Evolutionary conservation across 2,888 invertebrate genomes (phyloP), one percentile per base, ranked within the genome.

Genomic region (Amphipyra tragopoginis): DNA sequence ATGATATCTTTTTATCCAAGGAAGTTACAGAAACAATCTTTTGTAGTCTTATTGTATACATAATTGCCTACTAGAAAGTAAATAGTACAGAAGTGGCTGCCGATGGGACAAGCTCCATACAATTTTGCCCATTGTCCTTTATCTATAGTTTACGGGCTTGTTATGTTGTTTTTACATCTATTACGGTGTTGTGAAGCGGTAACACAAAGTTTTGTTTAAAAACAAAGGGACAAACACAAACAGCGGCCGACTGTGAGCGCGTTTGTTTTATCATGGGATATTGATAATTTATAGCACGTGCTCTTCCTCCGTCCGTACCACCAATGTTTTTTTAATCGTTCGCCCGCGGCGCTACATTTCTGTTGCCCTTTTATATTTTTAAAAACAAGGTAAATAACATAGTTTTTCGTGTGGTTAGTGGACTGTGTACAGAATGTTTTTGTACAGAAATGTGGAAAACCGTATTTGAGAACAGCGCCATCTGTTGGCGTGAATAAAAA

Each of bases 261-360:
- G 93, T 90, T 93, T 93, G 89, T 91, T 93, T 90, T 92, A 91
- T 92, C 94, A 92, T 91, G 94, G 94, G 94, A 94, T 92, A 90
- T 90, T 93, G 94, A 90, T 94, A 91, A 94, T 93, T 90, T 90
- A 82, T 68, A 79, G 83, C 93, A 93, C 90, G 90, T 91, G 92
- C 80, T 80, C 56, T 62, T 71, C 65, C 61, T 56, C 69, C 69
- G 72, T 66, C 56, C 64, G 59, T 55, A 45, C 48, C 60, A 59
- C 65, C 76, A 77, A 82, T 88, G 86, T 87, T 87, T 82, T 85
- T 84, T 80, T 80, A 86, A 83, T 83, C 84, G 81, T 80, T 72
- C 79, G 85, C 86, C 84, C 65, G 83, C 81, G 82, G 87, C 81
- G 59, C 70, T 67, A 68, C 57, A 48, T 52, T 59, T 64, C 52